These are phyloP conservation scores for Heliothis virescens DNA, from an alignment of 1,140 invertebrate species.

Conservation along the genomic window DNA sequence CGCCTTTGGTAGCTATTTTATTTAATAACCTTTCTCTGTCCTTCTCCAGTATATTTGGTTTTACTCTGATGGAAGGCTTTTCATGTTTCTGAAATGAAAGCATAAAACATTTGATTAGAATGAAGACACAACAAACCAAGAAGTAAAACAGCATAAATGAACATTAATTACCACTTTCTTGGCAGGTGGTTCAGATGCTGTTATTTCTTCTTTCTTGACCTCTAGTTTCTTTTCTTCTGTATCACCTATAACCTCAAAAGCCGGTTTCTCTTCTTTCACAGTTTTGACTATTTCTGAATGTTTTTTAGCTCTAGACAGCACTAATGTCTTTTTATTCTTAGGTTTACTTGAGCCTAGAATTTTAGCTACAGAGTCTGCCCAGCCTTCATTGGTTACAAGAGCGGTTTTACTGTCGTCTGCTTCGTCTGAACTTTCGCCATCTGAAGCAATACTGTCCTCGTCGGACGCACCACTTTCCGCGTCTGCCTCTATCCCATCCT, in stretches of 20 bases:
- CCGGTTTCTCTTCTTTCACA: slow-evolving; percentile 82
- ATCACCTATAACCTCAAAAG: slow-evolving; percentile 85
- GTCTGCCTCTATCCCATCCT: slow-evolving; percentile 54
- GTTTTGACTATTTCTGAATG: slow-evolving; percentile 86
- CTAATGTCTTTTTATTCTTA: slow-evolving; percentile 90
- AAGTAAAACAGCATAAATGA: background rate
- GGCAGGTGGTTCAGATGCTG: slow-evolving; percentile 66
- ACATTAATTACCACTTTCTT: slow-evolving; percentile 80
- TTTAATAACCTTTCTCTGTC: slow-evolving; percentile 91
- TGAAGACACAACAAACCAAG: background rate
- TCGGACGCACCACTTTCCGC: slow-evolving; percentile 40
- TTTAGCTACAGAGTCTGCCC: slow-evolving; percentile 91
- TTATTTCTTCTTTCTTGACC: slow-evolving; percentile 72
- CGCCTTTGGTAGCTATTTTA: slow-evolving; percentile 96
- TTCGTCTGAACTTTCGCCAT: slow-evolving; percentile 55
- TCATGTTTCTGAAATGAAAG: slow-evolving; percentile 87
- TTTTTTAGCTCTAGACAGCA: slow-evolving; percentile 92
- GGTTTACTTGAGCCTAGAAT: slow-evolving; percentile 91
- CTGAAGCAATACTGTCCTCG: slow-evolving; percentile 42
- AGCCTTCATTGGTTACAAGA: slow-evolving; percentile 85
- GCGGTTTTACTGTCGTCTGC: slow-evolving; percentile 47
- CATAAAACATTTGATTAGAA: background rate
- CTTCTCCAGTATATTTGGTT: slow-evolving; percentile 91
- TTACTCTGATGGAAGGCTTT: slow-evolving; percentile 89
- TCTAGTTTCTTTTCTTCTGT: slow-evolving; percentile 78